These are phyloP conservation scores for Taurulus bubalis DNA, from an alignment of 2,113 vertebrate species.

Conservation along the genomic window DNA sequence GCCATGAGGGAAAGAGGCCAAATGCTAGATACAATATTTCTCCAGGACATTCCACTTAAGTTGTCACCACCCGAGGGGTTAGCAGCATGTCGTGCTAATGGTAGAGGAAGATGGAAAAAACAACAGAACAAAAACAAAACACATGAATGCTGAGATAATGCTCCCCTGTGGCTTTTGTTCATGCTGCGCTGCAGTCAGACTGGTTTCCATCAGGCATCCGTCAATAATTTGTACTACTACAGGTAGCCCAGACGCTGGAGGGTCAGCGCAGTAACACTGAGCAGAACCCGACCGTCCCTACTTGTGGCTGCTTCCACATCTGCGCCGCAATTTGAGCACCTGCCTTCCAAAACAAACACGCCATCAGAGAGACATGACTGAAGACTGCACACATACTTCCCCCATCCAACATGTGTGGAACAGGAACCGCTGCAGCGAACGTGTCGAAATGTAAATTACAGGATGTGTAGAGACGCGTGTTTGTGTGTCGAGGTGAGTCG, in stretches of 20 bases:
- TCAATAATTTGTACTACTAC: slow-evolving; percentile 68
- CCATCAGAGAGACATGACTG: slow-evolving; percentile 57
- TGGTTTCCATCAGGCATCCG: slow-evolving; percentile 74
- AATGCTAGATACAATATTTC: slow-evolving; percentile 35
- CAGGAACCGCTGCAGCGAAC: slow-evolving; percentile 43
- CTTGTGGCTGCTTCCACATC: slow-evolving; percentile 57
- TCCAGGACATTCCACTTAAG: slow-evolving; percentile 48
- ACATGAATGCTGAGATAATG: slow-evolving; percentile 57
- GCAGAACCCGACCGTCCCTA: slow-evolving; percentile 64
- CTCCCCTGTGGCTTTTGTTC: slow-evolving; percentile 53
- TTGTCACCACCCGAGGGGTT: slow-evolving; percentile 40
- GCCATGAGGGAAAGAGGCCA: slow-evolving; percentile 36
- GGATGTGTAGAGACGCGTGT: slow-evolving; percentile 50
- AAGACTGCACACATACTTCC: slow-evolving; percentile 26
- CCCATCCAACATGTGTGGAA: slow-evolving; percentile 36
- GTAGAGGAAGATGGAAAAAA: slow-evolving; percentile 27
- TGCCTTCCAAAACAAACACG: slow-evolving; percentile 70
- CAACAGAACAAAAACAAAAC: slow-evolving; percentile 11
- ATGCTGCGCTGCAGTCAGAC: slow-evolving; percentile 43
- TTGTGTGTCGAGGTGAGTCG: slow-evolving; percentile 24
- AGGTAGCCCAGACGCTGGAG: slow-evolving; percentile 70
- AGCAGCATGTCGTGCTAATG: slow-evolving; percentile 40
- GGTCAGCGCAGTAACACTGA: slow-evolving; percentile 72
- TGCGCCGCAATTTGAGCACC: slow-evolving; percentile 63
- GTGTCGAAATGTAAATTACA: slow-evolving; percentile 58